These are phyloP conservation scores for Kryptolebias ocellatus DNA, from an alignment of 2,797 vertebrate genomes.

Conservation along the genomic window DNA sequence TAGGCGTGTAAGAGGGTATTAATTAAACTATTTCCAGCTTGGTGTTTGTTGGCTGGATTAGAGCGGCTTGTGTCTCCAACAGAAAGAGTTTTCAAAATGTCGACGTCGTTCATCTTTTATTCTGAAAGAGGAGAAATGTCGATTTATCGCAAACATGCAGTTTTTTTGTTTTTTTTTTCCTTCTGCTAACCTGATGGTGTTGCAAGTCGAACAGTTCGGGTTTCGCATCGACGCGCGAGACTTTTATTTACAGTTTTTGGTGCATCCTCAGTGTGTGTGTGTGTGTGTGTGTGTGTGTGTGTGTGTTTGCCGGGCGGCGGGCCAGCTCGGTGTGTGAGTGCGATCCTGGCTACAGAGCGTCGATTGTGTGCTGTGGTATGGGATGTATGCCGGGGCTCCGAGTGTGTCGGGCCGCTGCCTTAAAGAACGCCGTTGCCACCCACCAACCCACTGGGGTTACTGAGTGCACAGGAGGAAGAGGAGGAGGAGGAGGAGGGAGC, in stretches of 20 bases:
- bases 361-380: constrained; percentile 73
- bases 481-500: constrained; percentile 38
- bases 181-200: background rate
- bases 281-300: background rate
- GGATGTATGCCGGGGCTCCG: constrained; percentile 61
- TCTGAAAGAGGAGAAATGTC: too few relatives aligned
- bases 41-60: too few relatives aligned
- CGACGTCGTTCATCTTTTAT: too few relatives aligned
- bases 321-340: constrained; percentile 41
- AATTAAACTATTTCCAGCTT: background rate
- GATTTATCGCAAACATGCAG: too few relatives aligned
- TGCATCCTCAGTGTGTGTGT: constrained; percentile 5
- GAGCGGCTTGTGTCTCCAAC: too few relatives aligned
- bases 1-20: background rate
- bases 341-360: constrained; percentile 64
- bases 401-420: constrained; percentile 43
- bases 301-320: constrained; percentile 30
- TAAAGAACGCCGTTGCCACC: constrained; percentile 62
- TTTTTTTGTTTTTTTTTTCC: background rate
- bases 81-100: too few relatives aligned
- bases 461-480: constrained; percentile 63
- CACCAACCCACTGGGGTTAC: constrained; percentile 67
- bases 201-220: background rate
- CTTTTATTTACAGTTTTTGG: background rate
- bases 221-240: background rate